Conservation (phyloP, 2,797 vertebrate genomes). For the Centroberyx gerrardi region DNA sequence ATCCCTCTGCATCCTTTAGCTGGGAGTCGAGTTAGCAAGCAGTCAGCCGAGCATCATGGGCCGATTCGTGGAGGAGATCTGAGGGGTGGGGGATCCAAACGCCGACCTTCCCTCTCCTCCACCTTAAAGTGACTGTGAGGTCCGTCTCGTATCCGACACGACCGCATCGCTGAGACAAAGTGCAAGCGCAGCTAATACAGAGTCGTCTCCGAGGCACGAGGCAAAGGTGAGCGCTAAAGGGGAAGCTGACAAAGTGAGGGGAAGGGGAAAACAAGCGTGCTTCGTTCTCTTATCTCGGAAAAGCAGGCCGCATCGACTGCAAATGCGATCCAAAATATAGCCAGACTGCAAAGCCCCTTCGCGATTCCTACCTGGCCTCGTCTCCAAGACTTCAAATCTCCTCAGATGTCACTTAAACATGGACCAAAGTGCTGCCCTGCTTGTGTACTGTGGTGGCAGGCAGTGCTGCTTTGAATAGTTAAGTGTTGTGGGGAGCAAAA, state of each 20-base stretch:
- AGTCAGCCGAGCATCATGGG: slow-evolving; percentile 36
- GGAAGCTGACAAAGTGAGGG: slow-evolving; percentile 55
- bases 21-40: slow-evolving; percentile 57
- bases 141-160: slow-evolving; percentile 33
- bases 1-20: slow-evolving; percentile 35
- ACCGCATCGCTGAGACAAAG: slow-evolving; percentile 61
- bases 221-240: slow-evolving; percentile 49
- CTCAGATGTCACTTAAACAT: slow-evolving; percentile 40
- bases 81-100: slow-evolving; percentile 22
- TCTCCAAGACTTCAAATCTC: slow-evolving; percentile 29
- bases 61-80: slow-evolving; percentile 47
- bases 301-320: slow-evolving; percentile 29
- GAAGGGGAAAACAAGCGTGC: slow-evolving; percentile 46
- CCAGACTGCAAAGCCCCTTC: slow-evolving; percentile 36
- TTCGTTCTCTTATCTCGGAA: slow-evolving; percentile 53
- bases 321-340: slow-evolving; percentile 30
- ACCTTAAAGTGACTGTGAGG: slow-evolving; percentile 26
- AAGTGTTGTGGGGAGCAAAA: not conserved
- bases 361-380: slow-evolving; percentile 16
- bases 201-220: slow-evolving; percentile 61
- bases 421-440: slow-evolving; percentile 34
- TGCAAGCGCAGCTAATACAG: slow-evolving; percentile 70
- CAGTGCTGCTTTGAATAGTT: slow-evolving; percentile 20
- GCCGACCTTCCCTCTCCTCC: slow-evolving; percentile 44
- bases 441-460: slow-evolving; percentile 19